A percentile compares a stretch with the other conserved stretches of the same genome.
Evolutionary conservation across 2,888 invertebrate species (phyloP).

Genomic region (Mythimna albipuncta): DNA sequence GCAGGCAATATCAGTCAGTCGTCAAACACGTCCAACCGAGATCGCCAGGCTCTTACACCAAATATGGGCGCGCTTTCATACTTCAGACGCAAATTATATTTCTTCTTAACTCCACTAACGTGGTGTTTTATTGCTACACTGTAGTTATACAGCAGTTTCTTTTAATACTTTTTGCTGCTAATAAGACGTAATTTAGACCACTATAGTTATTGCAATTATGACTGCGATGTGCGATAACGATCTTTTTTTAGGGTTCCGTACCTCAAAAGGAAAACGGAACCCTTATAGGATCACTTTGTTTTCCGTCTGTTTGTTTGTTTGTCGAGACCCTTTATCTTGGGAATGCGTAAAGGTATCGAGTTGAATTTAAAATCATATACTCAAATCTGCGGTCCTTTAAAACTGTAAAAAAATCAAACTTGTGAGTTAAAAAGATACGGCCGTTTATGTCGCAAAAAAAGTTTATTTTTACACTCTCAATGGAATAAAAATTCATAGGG

Average conservation of each 20-base stretch:
- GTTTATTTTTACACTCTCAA: too few relatives aligned
- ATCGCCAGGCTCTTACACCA: conserved; percentile 47
- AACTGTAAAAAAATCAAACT: too few relatives aligned
- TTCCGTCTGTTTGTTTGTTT: too few relatives aligned
- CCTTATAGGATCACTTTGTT: too few relatives aligned
- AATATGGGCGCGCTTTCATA: conserved; percentile 46
- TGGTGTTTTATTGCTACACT: conserved; percentile 30
- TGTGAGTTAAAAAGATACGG: too few relatives aligned
- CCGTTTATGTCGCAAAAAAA: too few relatives aligned
- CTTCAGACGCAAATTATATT: conserved; percentile 56
- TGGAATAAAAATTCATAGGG: too few relatives aligned
- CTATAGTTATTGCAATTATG: conserved; percentile 35
- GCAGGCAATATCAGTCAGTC: conserved; percentile 55
- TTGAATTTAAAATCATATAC: too few relatives aligned
- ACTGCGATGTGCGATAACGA: conserved; percentile 15
- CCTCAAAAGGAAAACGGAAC: too few relatives aligned
- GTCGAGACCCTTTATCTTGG: too few relatives aligned
- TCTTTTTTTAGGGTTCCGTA: not conserved
- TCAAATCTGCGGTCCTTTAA: too few relatives aligned
- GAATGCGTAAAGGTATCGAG: too few relatives aligned
- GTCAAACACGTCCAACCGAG: conserved; percentile 51
- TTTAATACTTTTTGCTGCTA: conserved; percentile 38
- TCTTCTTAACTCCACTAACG: conserved; percentile 49
- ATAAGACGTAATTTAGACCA: conserved; percentile 34
- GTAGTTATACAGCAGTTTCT: conserved; percentile 1